These are phyloP conservation scores for Phylloscopus collybita DNA, from an alignment of 2,797 vertebrate species.

Conservation along the genomic window DNA sequence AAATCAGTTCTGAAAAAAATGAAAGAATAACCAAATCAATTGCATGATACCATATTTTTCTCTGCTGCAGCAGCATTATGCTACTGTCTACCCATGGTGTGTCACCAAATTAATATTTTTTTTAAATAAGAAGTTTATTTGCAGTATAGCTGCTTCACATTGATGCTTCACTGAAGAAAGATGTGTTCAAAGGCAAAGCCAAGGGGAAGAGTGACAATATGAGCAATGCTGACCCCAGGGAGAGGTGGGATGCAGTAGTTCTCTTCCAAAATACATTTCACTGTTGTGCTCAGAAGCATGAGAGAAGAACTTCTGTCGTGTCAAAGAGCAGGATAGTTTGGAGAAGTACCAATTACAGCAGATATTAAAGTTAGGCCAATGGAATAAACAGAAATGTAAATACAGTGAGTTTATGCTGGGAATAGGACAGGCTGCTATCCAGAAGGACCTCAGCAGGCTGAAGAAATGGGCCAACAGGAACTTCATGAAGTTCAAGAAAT, in stretches of 20 bases:
- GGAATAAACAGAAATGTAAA: accelerated
- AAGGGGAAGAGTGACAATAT: background rate
- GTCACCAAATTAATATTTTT: background rate
- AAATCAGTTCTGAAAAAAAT: background rate
- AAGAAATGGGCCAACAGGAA: background rate
- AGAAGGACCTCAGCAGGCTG: background rate
- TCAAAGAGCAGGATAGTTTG: background rate
- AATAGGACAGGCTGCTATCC: background rate
- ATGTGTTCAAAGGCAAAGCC: background rate
- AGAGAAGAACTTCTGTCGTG: background rate
- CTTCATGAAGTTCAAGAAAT: background rate
- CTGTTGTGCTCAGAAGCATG: accelerated
- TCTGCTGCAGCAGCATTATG: background rate
- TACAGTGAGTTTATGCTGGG: background rate
- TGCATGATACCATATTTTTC: background rate
- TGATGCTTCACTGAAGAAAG: background rate
- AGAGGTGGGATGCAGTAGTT: background rate
- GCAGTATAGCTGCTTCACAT: background rate
- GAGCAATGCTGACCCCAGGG: background rate
- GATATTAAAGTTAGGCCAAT: background rate
- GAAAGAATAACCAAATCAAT: background rate
- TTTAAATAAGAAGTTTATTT: background rate
- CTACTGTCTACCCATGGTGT: background rate
- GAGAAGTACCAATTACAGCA: background rate
- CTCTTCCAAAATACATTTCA: background rate